These are phyloP conservation scores for Aradus depressus DNA, from an alignment of 2,888 invertebrate genomes.

Conservation along the genomic window DNA sequence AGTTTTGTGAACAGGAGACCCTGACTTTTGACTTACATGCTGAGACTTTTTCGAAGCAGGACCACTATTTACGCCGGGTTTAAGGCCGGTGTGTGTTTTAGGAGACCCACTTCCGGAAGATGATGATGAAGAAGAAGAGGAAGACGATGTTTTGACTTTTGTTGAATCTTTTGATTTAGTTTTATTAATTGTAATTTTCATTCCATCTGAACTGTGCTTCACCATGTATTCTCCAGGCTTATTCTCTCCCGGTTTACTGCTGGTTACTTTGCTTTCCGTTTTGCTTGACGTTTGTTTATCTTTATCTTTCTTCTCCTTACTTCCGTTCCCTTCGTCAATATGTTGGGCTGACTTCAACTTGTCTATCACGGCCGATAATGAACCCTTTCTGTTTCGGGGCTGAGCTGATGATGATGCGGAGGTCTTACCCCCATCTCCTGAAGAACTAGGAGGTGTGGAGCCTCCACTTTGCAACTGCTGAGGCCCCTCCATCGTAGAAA, in stretches of 20 bases:
- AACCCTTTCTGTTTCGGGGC: constrained; percentile 52
- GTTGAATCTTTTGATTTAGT: constrained; percentile 60
- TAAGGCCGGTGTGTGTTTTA: constrained; percentile 69
- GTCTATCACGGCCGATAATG: constrained; percentile 75
- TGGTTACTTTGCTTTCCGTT: constrained; percentile 22
- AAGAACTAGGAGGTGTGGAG: constrained; percentile 26
- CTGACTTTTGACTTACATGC: constrained; percentile 20
- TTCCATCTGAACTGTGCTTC: constrained; percentile 76
- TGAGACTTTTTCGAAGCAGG: constrained; percentile 72
- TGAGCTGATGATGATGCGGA: constrained; percentile 26
- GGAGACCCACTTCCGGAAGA: constrained; percentile 48
- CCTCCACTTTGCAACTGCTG: constrained; percentile 28
- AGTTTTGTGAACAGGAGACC: constrained; percentile 9
- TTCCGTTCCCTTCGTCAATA: constrained; percentile 33
- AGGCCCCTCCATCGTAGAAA: constrained; percentile 35
- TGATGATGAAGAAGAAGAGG: constrained; percentile 42
- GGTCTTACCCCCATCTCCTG: constrained; percentile 27
- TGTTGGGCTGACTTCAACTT: constrained; percentile 65
- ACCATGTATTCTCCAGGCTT: constrained; percentile 64
- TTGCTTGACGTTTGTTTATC: constrained; percentile 35
- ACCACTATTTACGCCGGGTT: constrained; percentile 76
- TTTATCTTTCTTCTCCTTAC: constrained; percentile 23
- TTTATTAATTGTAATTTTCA: constrained; percentile 86
- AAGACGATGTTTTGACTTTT: constrained; percentile 39
- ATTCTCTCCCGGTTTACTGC: constrained; percentile 29